Evolutionary conservation across 2,888 invertebrate genomes (phyloP).

Genomic region (Lasioglossum lativentre): DNA sequence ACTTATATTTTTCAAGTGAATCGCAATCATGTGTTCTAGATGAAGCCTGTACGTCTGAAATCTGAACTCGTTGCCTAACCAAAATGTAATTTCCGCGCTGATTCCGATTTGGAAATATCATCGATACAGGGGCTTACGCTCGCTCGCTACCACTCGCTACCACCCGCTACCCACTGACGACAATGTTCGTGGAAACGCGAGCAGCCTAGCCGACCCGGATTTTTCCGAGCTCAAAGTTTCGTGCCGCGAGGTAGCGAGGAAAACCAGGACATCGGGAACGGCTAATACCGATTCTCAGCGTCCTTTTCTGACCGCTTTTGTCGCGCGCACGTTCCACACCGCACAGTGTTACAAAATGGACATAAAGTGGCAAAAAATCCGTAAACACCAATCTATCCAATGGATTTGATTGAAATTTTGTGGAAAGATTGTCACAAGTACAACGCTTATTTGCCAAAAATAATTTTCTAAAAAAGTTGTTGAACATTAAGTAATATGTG

Average conservation of each 20-base stretch:
- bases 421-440: too few relatives aligned
- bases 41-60: background rate
- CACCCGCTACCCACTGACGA: background rate
- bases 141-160: too few relatives aligned
- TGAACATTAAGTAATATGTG: too few relatives aligned
- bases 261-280: constrained; percentile 24
- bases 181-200: constrained; percentile 12
- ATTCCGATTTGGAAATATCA: background rate
- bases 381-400: too few relatives aligned
- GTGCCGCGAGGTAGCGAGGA: constrained; percentile 5
- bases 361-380: too few relatives aligned
- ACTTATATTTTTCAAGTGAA: too few relatives aligned
- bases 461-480: too few relatives aligned
- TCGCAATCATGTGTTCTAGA: background rate
- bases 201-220: constrained; percentile 25
- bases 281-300: background rate
- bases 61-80: background rate
- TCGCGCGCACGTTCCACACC: background rate
- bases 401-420: too few relatives aligned
- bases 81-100: background rate
- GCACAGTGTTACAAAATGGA: too few relatives aligned
- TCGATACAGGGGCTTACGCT: background rate
- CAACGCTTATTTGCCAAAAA: too few relatives aligned
- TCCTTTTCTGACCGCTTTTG: background rate
- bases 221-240: constrained; percentile 21